Evolutionary conservation across 37 sponge, comb jelly and placozoan species (phyloP), one percentile per base, ranked within the genome.

Genomic region (Lycopodina hypogea): DNA sequence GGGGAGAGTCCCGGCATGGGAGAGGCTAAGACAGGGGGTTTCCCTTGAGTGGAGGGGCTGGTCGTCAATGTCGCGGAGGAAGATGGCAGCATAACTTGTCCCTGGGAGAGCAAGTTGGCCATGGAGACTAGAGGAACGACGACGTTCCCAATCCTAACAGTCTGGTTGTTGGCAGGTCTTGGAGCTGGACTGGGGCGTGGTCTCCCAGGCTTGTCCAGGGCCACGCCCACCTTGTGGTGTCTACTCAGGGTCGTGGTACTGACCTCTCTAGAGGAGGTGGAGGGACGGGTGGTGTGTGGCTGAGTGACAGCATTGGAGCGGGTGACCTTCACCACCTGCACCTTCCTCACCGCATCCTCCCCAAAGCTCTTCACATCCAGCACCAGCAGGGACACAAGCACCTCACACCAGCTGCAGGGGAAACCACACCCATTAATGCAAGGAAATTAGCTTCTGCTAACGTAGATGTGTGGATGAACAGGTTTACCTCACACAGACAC

Each of bases 61-160:
- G 48, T 9, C 48, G 48, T 12, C 4, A 9, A 4, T 45, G 48
- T 9, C 9, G 48, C 48, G 48, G 48, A 45, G 4, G 48, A 45
- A 45, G 48, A 45, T 4, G 48, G 9, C 4, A 45, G 48, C 4
- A 9, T 9, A 12, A 45, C 8, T 45, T 41, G 22, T 38, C 71
- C 71, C 71, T 45, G n/a, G 4, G 71, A 41, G 39, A 41, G 23
- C 22, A 32, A 11, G 12, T 28, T 65, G 3, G 66, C 12, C 34
- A 17, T 33, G 26, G 66, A 32, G 34, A 65, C 30, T 11, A 65
- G 11, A 8, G 76, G 76, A 32, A 76, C 37, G 9, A 60, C 26
- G 3, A 18, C 30, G 61, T 76, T 76, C 12, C 76, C 76, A 38
- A 76, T 76, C 36, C 45, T 73, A n/a, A 73, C 21, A 7, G 74